Evolutionary conservation across 2,797 vertebrate genomes (phyloP), one percentile per base, ranked within the genome.

Genomic region (Falco naumanni): DNA sequence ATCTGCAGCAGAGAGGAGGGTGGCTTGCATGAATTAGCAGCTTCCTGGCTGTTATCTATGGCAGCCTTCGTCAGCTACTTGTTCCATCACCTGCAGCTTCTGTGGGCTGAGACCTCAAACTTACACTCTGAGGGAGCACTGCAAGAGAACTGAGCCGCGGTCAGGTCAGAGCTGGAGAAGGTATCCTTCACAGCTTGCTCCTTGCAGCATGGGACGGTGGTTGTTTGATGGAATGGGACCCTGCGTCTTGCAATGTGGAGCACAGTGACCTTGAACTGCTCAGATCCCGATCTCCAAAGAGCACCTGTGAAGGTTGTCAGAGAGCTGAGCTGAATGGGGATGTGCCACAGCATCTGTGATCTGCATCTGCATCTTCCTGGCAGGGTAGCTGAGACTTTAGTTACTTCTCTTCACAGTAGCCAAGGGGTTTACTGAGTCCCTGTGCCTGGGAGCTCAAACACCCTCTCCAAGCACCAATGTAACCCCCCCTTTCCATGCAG

Each of bases 21-120:
- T 83, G 85, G 72, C 59, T 96, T 57, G 89, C 82, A 88, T 86
- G 94, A 91, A 90, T 88, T 91, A 94, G 66, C 87, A 95, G 61
- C 59, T 84, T 88, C 47, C 57, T 95, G 89, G 50, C 57, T 93
- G 65, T 57, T 87, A 43, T 51, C 85, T 94, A 3, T 41, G 87
- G 80, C 83, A 91, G 80, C 21, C 57, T 81, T 87, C 81, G 65
- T 79, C 79, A 94, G 37, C 70, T 89, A 77, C 64, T 81, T 93
- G 39, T 94, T 92, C 93, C 51, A 72, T 90, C 87, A 94, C 83
- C 79, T 91, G 69, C 72, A 76, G 72, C 39, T 91, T 81, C 91
- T 81, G 51, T 53, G 48, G 51, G 63, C 61, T 90, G 61, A 80
- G 65, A 56, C 29, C 63, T 95, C 79, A 86, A 70, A 60, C 59